Evolutionary conservation across 1,140 invertebrate species (phyloP).

Genomic region (Drosophila punjabiensis): DNA sequence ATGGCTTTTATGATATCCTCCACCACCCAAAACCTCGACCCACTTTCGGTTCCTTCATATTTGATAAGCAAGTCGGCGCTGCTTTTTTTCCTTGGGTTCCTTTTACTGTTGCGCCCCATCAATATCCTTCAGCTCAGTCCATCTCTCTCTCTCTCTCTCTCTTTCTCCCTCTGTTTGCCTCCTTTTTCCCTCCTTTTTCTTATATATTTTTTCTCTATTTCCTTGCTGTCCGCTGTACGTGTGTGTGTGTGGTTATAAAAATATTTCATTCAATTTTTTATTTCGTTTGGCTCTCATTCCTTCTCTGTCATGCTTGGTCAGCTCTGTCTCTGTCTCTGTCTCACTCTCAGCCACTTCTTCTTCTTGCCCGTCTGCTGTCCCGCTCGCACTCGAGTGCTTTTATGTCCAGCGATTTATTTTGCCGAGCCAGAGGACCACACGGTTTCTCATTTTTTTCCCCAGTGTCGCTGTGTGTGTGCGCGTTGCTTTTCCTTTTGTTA

Average conservation of each 20-base stretch:
- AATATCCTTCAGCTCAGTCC: conserved; percentile 62
- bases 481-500: conserved; percentile 37
- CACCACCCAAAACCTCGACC: conserved; percentile 48
- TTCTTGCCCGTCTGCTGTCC: conserved; percentile 38
- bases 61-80: conserved; percentile 73
- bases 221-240: conserved; percentile 19
- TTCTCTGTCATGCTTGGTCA: conserved; percentile 23
- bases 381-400: conserved; percentile 58
- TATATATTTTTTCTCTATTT: conserved; percentile 31
- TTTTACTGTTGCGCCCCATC: conserved; percentile 76
- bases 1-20: conserved; percentile 76
- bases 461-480: conserved; percentile 33
- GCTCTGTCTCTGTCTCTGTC: conserved; percentile 30
- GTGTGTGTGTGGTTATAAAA: conserved; percentile 73
- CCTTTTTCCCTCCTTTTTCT: conserved; percentile 1
- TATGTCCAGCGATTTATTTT: conserved; percentile 80
- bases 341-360: background rate
- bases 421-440: conserved; percentile 65
- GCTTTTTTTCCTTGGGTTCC: conserved; percentile 43
- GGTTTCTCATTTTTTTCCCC: conserved; percentile 74
- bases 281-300: conserved; percentile 53
- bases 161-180: background rate
- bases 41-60: conserved; percentile 79
- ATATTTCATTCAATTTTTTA: conserved; percentile 84
- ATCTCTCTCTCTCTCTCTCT: conserved; percentile 19